phyloP scores from a whole-genome alignment of 2,888 invertebrate species.

The Galerucella nymphaeae region DNA sequence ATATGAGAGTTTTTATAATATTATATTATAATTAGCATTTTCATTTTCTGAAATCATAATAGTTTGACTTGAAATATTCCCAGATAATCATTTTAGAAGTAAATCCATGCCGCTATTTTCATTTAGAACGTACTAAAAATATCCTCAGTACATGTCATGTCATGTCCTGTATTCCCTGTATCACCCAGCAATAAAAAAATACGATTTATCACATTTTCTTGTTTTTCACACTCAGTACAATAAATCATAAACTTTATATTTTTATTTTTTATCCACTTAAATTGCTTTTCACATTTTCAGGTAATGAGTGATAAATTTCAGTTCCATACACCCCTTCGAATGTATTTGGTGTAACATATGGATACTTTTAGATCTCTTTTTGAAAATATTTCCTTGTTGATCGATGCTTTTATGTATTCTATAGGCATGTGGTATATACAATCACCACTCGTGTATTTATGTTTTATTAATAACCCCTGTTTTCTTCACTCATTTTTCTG shows the following conservation, averaged over 20 bases:
- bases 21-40: too few species aligned
- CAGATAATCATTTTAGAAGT: too few species aligned
- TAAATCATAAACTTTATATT: background rate
- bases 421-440: constrained; percentile 29
- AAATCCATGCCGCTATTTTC: too few species aligned
- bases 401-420: constrained; percentile 40
- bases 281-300: background rate
- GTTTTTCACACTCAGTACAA: background rate
- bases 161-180: background rate
- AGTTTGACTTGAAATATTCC: too few species aligned
- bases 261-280: background rate
- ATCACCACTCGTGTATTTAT: constrained; percentile 33
- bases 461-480: constrained; percentile 36
- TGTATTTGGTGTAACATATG: constrained; percentile 51
- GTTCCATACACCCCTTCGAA: constrained; percentile 44
- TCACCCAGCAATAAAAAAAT: background rate
- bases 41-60: too few species aligned
- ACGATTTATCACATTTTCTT: too few species aligned
- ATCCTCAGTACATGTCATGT: too few species aligned
- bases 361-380: constrained; percentile 37
- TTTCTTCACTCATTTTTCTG: constrained; percentile 4
- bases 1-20: too few species aligned
- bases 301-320: constrained; percentile 50
- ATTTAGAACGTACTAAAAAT: too few species aligned
- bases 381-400: constrained; percentile 36